Percentiles rank a stretch among this genome's conserved stretches.
Evolutionary conservation across 2,797 vertebrate genomes (phyloP).

Genomic region (Catamblyrhynchus diadema): DNA sequence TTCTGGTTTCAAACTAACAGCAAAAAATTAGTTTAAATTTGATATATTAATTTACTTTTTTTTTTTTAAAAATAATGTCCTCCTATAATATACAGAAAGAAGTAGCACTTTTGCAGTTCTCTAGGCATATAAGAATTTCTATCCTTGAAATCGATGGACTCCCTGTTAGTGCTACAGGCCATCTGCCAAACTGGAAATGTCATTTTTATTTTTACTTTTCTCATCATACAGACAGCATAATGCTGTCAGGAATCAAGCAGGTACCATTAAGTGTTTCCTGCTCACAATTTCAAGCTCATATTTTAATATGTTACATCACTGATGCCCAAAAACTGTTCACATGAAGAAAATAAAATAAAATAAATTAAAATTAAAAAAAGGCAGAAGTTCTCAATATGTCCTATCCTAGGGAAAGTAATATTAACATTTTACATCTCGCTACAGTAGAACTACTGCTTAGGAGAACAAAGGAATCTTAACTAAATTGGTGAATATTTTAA

Average conservation of each 20-base stretch:
- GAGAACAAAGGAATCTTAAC: not conserved
- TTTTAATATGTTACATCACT: slow-evolving; percentile 32
- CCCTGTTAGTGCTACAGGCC: not conserved
- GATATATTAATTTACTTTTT: not conserved
- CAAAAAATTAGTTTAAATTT: not conserved
- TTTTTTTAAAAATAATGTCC: not conserved
- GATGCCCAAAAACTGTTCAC: not conserved
- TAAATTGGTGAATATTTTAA: not conserved
- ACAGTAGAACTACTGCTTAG: not conserved
- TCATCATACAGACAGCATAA: slow-evolving; percentile 55
- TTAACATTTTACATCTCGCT: not conserved
- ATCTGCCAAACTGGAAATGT: not conserved
- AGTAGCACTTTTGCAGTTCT: not conserved
- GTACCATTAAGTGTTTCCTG: slow-evolving; percentile 49
- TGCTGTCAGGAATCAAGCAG: slow-evolving; percentile 46
- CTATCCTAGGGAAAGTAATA: not conserved
- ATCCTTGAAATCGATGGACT: not conserved
- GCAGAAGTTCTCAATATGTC: not conserved
- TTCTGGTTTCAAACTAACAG: not conserved
- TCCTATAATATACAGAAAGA: not conserved
- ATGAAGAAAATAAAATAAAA: not conserved
- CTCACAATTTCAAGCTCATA: not conserved
- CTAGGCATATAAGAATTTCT: not conserved
- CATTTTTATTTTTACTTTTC: slow-evolving; percentile 25
- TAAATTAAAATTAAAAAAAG: not conserved